Evolutionary conservation across 2,888 invertebrate species (phyloP), one percentile per base, ranked within the genome.

Genomic region (Baronia brevicornis): DNA sequence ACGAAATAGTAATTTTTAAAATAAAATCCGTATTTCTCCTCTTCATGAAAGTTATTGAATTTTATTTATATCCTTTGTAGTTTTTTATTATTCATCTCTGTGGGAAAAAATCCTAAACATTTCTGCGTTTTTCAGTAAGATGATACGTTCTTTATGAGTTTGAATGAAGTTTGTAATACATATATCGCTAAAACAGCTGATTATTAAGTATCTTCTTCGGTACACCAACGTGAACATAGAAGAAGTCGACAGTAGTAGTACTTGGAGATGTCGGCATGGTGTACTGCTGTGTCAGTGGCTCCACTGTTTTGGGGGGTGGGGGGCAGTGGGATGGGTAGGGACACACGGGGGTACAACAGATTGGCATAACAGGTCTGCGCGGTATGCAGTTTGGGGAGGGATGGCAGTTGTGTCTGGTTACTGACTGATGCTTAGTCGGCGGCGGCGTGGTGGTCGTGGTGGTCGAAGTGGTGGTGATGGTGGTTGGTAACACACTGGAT

Each of bases 211-310:
- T 8, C 10, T 40, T 39, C 35, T 61, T 69, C 1, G 74, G 74
- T 3, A 74, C 44, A 6, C 75, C 74, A 1, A 75, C 44, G 32
- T 60, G 71, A 25, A 72, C 43, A 28, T 66, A 64, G 5, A 57
- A 37, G 28, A 43, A 64, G 18, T 60, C 57, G 1, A 39, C 29
- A 2, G 29, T 32, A 2, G 44, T 34, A 22, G 17, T n/a, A n/a
- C n/a, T n/a, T n/a, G n/a, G n/a, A n/a, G n/a, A n/a, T n/a, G n/a
- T 5, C n/a, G 28, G 8, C 6, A 10, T 13, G 7, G 30, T 21
- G 9, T 12, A 12, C 12, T 37, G 4, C 5, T 4, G 1, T 6
- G 17, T 11, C 15, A 35, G 5, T 21, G 21, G 14, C 17, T 25
- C 19, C 2, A 12, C 6, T 13, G 32, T 6, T 5, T 6, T 2